These are phyloP conservation scores for Trogon melanurus DNA, from an alignment of 2,113 vertebrate species.

Conservation along the genomic window DNA sequence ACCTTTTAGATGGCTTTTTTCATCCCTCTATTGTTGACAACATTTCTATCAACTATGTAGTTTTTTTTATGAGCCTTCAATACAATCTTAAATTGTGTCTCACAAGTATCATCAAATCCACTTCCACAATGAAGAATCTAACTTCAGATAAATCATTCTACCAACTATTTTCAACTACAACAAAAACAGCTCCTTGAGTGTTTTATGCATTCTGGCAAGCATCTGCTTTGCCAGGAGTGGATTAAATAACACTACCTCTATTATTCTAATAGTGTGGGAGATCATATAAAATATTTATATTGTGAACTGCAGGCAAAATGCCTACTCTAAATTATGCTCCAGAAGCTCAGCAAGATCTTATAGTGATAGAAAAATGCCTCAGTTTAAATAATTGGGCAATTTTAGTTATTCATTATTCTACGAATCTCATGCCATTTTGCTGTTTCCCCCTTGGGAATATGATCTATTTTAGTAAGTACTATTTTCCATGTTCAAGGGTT, in stretches of 20 bases:
- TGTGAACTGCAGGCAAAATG: slow-evolving; percentile 45
- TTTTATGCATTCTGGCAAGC: slow-evolving; percentile 44
- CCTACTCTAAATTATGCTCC: slow-evolving; percentile 22
- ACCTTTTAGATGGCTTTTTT: not conserved
- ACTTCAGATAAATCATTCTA: slow-evolving; percentile 8
- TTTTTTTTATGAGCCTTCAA: not conserved
- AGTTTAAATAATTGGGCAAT: slow-evolving; percentile 60
- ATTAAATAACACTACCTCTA: slow-evolving; percentile 62
- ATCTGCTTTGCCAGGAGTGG: slow-evolving; percentile 43
- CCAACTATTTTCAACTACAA: not conserved
- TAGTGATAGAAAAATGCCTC: slow-evolving; percentile 52
- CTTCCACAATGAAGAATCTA: not conserved
- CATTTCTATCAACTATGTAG: not conserved
- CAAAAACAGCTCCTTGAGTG: not conserved
- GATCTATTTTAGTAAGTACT: slow-evolving; percentile 8
- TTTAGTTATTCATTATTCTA: slow-evolving; percentile 44
- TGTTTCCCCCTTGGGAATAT: not conserved
- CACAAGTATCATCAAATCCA: not conserved
- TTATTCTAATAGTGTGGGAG: slow-evolving; percentile 34
- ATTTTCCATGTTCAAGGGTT: not conserved
- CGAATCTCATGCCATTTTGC: not conserved
- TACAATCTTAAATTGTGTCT: not conserved
- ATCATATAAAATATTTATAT: slow-evolving; percentile 68
- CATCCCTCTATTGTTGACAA: not conserved
- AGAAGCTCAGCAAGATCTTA: slow-evolving; percentile 44